Evolutionary conservation across 2,888 invertebrate genomes (phyloP).

Genomic region (Unio delphinus): DNA sequence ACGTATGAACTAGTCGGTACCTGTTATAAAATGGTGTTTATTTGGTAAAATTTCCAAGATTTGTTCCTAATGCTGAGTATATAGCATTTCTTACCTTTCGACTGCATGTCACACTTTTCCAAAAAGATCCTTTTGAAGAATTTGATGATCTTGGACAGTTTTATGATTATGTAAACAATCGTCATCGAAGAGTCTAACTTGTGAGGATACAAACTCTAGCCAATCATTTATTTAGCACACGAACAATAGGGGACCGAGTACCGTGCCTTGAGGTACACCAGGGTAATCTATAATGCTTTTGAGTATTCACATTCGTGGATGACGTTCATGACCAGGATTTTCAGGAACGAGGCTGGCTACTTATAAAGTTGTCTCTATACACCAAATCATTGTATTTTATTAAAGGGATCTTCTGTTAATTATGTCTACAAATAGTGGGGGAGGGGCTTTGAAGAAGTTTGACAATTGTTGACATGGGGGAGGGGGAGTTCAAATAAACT

Average conservation of each 20-base stretch:
- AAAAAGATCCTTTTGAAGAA: too few relatives aligned
- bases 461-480: too few relatives aligned
- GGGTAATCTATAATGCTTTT: background rate
- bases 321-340: slow-evolving; percentile 3
- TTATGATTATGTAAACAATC: background rate
- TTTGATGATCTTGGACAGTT: too few relatives aligned
- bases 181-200: background rate
- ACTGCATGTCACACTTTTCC: too few relatives aligned
- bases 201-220: background rate
- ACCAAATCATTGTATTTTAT: slow-evolving; percentile 6
- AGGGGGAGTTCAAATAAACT: too few relatives aligned
- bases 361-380: background rate
- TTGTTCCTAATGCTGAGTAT: too few relatives aligned
- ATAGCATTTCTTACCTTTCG: too few relatives aligned
- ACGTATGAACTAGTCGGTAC: too few relatives aligned
- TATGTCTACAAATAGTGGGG: too few relatives aligned
- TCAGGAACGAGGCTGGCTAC: slow-evolving; percentile 4
- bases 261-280: background rate
- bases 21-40: too few relatives aligned
- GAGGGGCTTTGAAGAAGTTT: slow-evolving; percentile 1
- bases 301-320: background rate
- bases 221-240: slow-evolving; percentile 4
- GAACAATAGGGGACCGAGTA: slow-evolving; percentile 4
- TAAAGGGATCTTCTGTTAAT: too few relatives aligned
- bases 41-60: too few relatives aligned